phyloP scores from a whole-genome alignment of 2,888 invertebrate genomes.

The Adelphocoris suturalis region DNA sequence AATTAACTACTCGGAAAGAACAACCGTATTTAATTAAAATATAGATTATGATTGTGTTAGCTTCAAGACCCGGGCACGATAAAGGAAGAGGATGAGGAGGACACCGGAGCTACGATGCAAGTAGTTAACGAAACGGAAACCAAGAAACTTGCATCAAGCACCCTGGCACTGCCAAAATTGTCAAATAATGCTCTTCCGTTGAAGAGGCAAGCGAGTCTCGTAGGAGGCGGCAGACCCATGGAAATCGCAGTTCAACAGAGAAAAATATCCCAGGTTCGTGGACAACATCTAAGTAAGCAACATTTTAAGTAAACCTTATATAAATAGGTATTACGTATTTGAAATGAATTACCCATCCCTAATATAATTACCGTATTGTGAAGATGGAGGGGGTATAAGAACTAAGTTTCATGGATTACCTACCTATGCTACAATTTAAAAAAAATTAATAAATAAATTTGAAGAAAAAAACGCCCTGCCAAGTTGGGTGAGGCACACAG shows the following conservation, averaged over 20 bases:
- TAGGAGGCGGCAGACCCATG: not conserved
- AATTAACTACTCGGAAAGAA: no score
- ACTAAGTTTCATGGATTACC: no score
- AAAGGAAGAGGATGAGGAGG: slow-evolving; percentile 64
- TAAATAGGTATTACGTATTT: no score
- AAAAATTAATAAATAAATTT: no score
- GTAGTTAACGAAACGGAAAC: not conserved
- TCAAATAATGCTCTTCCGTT: not conserved
- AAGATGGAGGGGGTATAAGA: no score
- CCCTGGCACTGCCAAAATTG: not conserved
- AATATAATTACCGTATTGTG: no score
- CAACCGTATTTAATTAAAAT: not conserved
- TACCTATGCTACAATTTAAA: no score
- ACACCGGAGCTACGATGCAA: not conserved
- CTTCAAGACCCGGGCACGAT: slow-evolving; percentile 30
- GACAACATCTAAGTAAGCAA: no score
- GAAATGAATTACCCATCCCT: no score
- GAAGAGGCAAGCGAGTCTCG: slow-evolving; percentile 29
- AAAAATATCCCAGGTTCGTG: slow-evolving; percentile 31
- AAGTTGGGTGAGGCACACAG: no score
- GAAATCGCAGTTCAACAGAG: not conserved
- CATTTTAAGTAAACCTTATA: no score
- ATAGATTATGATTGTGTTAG: not conserved
- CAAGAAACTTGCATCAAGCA: slow-evolving; percentile 18
- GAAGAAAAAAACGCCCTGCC: no score